phyloP scores from a whole-genome alignment of 2,797 vertebrate species.

The Myotis planiceps region DNA sequence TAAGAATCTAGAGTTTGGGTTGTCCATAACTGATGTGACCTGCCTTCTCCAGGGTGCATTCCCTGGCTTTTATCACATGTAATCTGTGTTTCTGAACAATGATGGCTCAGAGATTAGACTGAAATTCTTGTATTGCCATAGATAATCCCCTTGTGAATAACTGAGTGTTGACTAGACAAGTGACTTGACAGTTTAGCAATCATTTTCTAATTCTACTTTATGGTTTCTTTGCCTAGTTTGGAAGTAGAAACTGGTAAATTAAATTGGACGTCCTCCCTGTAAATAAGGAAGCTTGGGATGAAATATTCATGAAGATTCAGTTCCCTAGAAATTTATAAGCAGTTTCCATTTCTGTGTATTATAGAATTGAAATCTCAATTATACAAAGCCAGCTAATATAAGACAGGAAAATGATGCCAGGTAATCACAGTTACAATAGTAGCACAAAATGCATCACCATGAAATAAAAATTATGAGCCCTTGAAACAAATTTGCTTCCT shows the following conservation, averaged over 20 bases:
- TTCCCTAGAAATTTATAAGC: slow-evolving; percentile 71
- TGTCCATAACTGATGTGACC: background rate
- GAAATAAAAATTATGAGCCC: slow-evolving; percentile 74
- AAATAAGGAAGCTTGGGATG: slow-evolving; percentile 75
- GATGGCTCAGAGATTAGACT: slow-evolving; percentile 49
- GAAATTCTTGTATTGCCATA: slow-evolving; percentile 41
- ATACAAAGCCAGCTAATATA: slow-evolving; percentile 76
- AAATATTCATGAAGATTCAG: slow-evolving; percentile 79
- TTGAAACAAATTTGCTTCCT: slow-evolving; percentile 68
- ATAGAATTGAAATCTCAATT: slow-evolving; percentile 76
- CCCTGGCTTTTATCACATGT: background rate
- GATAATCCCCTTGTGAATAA: slow-evolving; percentile 70
- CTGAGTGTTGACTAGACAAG: slow-evolving; percentile 65
- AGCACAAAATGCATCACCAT: slow-evolving; percentile 63
- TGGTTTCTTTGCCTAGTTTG: slow-evolving; percentile 70
- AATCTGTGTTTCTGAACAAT: slow-evolving; percentile 25
- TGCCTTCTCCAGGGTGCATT: background rate
- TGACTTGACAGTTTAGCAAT: slow-evolving; percentile 76
- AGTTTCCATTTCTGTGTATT: slow-evolving; percentile 60
- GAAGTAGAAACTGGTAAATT: slow-evolving; percentile 73
- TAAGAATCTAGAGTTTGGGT: background rate
- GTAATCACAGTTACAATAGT: slow-evolving; percentile 74
- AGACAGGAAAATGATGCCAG: slow-evolving; percentile 69
- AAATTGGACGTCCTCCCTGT: slow-evolving; percentile 73
- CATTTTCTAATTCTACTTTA: slow-evolving; percentile 76